Conservation (phyloP, 1,140 invertebrate species). For the Monomorium pharaonis region DNA sequence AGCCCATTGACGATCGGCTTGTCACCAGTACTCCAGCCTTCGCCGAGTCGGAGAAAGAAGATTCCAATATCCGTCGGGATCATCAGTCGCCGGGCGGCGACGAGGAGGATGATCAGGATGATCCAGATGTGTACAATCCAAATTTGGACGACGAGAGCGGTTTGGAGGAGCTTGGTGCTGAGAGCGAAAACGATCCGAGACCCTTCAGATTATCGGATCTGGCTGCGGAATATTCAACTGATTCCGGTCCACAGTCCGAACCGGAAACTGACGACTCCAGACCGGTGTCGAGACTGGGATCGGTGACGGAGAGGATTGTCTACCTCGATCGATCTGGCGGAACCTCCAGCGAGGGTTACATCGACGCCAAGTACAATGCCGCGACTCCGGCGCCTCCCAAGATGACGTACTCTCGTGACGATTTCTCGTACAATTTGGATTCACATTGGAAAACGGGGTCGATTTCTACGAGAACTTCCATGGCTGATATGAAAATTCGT, state of each 20-base stretch:
- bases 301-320: constrained; percentile 74
- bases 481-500: background rate
- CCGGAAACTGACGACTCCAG: constrained; percentile 81
- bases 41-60: background rate
- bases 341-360: constrained; percentile 76
- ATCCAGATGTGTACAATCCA: constrained; percentile 63
- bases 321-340: constrained; percentile 75
- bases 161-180: constrained; percentile 71
- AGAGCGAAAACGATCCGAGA: constrained; percentile 74
- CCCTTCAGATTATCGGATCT: constrained; percentile 80
- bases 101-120: constrained; percentile 61
- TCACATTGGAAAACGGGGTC: constrained; percentile 51
- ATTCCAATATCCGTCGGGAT: background rate
- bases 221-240: constrained; percentile 79
- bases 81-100: constrained; percentile 33
- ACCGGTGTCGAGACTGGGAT: constrained; percentile 78
- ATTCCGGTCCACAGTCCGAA: constrained; percentile 83
- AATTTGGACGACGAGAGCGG: constrained; percentile 73
- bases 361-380: constrained; percentile 69
- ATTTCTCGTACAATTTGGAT: constrained; percentile 48
- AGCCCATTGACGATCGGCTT: constrained; percentile 60
- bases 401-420: constrained; percentile 44
- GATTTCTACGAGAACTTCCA: background rate
- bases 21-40: constrained; percentile 20
- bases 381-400: constrained; percentile 67